Base-by-base conservation (phyloP, 1,140 invertebrate species). In the Sitophilus oryzae region DNA sequence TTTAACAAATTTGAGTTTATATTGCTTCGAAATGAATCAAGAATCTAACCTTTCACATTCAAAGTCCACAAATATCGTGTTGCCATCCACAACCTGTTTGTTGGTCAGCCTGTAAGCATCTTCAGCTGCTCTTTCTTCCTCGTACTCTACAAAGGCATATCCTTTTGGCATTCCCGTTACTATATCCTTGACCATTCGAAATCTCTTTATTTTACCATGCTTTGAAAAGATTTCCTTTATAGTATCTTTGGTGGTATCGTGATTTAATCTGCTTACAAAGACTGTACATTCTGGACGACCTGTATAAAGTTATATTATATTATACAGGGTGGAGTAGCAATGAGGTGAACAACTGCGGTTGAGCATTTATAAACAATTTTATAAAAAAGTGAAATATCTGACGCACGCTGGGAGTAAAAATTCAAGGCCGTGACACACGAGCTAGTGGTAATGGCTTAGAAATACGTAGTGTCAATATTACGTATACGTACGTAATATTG, bases 61-160 rank as follows among this genome's bases (percentile, higher is more conserved):
- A 34, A 76, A 77, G 73, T 93, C 88, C 11, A 94, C 78, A 53
- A 85, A 77, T 11, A 84, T 76, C 65, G 80, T 81, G 59, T 82
- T 66, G 6, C 79, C 77, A 63, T 82, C 80, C 19, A 85, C 67
- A 35, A 72, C 73, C 50, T 77, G 75, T 66, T 76, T 76, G 47
- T 77, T 71, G 44, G 79, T 77, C 40, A 81, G 71, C 47, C 73
- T 73, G 23, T 82, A 73, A 3, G 85, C 87, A 56, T 74, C 75
- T 38, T 78, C 71, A 20, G 85, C 83, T 55, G 79, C 75, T 10
- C 74, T 73, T 59, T 77, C 76, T 22, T 74, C 75, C 59, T 81
- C 79, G 77, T 82, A 93, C 72, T 93, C 90, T 9, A 93, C 76
- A 75, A 95, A 94, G 3, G 83, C 89, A 73, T 93, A 95, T 38